phyloP scores from a whole-genome alignment of 2,113 vertebrate species.

The Myanophis thanlyinensis region DNA sequence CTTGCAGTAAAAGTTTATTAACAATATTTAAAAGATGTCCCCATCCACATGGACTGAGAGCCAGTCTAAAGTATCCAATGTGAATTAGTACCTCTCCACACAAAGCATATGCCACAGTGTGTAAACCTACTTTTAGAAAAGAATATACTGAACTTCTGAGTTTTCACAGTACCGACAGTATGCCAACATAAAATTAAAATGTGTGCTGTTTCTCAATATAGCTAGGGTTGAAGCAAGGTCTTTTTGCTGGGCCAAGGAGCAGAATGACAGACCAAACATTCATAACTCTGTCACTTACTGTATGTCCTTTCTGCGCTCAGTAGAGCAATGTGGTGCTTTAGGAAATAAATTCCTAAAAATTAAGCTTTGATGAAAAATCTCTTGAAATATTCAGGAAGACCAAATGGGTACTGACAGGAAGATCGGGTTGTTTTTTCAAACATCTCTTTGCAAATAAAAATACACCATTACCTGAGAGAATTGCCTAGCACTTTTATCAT shows the following conservation, averaged over 20 bases:
- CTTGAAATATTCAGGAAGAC: background rate
- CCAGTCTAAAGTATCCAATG: background rate
- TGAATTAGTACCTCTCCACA: background rate
- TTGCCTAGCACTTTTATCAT: slow-evolving; percentile 17
- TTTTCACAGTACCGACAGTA: background rate
- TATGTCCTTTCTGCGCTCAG: background rate
- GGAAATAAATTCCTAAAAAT: slow-evolving; percentile 1
- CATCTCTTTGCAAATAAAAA: slow-evolving; percentile 13
- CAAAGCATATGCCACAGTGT: background rate
- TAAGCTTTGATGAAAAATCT: slow-evolving; percentile 23
- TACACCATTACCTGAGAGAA: background rate
- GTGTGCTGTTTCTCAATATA: background rate
- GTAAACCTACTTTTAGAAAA: background rate
- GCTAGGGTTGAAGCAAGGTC: background rate
- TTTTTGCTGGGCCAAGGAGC: rapidly evolving
- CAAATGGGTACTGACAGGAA: slow-evolving; percentile 9
- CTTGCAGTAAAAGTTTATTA: background rate
- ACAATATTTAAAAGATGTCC: background rate
- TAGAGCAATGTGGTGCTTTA: background rate
- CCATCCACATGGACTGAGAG: background rate
- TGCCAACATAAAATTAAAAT: background rate
- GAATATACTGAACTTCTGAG: background rate
- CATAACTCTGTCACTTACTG: background rate
- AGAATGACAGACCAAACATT: background rate
- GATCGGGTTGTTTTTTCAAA: background rate